Base-by-base conservation (phyloP, 1,140 invertebrate species). In the Glossosoma conforme region DNA sequence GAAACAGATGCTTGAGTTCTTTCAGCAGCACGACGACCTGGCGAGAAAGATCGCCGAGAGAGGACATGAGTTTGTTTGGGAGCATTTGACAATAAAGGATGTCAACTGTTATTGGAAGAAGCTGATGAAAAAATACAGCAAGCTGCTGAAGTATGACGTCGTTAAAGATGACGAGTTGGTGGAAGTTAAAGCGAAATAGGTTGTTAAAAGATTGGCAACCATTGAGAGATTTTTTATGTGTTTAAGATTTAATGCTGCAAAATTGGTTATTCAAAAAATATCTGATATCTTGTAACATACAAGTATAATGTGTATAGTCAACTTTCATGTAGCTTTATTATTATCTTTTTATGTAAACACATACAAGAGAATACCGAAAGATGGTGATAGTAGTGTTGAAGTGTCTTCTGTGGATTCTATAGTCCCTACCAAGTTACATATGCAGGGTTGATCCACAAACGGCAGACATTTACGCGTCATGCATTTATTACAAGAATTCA, bases 21-120 rank as follows among this genome's bases (percentile, higher is more conserved):
- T 86, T 11, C 78, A 78, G 59, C 72, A 81, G 36, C 81, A 97
- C 73, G 88, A 96, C 64, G 66, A 76, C 3, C 47, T 92, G 38
- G 84, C 83, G 1, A 73, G 82, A 64, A 71, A 85, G 63, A 97
- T 98, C 51, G 92, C 93, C n/a, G 65, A 85, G 44, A 78, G 80
- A 59, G 91, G 91, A 1, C 83, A 80, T 63, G 65, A 88, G 54
- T 89, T 95, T 65, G 85, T 97, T 56, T 85, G 81, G 82, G 75
- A 91, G 38, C 83, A 93, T 74, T 77, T 98, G 25, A 81, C 77
- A 61, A 84, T 95, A 76, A 77, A 84, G 45, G 86, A 97, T 72
- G 73, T 97, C 2, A 75, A 74, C 53, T 91, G 88, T 62, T 98
- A 93, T 68, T 98, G 94, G 94, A 79, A 77, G 60, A 84, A 81